Evolutionary conservation across 2,888 invertebrate genomes (phyloP), one percentile per base, ranked within the genome.

Genomic region (Megaustenia siamemsis): DNA sequence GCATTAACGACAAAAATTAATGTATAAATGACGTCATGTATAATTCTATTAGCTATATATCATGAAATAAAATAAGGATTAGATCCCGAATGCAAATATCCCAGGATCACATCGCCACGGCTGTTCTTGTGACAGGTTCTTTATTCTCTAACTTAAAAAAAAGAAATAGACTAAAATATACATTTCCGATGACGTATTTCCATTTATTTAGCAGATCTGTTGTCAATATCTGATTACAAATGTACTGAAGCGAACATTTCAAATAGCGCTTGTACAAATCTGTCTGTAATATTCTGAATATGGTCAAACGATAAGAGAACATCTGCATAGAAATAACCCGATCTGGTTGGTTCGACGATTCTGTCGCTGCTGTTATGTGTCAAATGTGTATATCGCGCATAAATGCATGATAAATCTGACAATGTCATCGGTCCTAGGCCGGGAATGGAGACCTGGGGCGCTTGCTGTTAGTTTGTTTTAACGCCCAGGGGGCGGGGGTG

Each of bases 401-500:
- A 28, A 75, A 75, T 75, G 32, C 8, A 28, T 49, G 28, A 53
- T 15, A 49, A 53, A 75, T 75, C 75, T 75, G 75, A 75, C 75
- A 75, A 32, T 28, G 32, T 35, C 6, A 35, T 66, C 66, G 18
- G 66, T 35, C 38, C 15, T 5, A 53, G 24, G 8, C 15, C 15
- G 8, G 53, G 21, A 24, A 24, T 15, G 10, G 53, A 18, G 53
- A 24, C 10, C 21, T 35, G 28, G 68, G 68, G 15, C n/a, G 28
- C 28, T 68, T 68, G 68, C 4, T 68, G 10, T 68, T 24, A 35
- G 28, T 38, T n/a, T n/a, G n/a, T n/a, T n/a, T n/a, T n/a, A n/a
- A n/a, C n/a, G n/a, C n/a, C n/a, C n/a, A n/a, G n/a, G n/a, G n/a
- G n/a, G n/a, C n/a, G n/a, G n/a, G n/a, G n/a, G n/a, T n/a, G n/a